Percentiles rank a stretch among this genome's conserved stretches.
Conservation (phyloP, 2,113 vertebrate species). For the Platysternon megacephalum region DNA sequence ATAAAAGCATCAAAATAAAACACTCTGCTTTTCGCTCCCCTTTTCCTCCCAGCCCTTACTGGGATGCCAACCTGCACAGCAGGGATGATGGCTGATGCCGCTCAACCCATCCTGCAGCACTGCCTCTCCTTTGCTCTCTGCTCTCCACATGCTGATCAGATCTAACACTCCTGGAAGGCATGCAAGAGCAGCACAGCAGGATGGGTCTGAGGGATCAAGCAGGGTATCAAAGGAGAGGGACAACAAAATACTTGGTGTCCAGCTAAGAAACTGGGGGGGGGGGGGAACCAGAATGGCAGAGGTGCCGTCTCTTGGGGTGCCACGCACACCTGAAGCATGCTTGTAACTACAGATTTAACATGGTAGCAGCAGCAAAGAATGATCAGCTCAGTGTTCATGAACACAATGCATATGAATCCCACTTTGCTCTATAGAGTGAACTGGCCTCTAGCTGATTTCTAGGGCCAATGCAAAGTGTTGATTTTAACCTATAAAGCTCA, state of each 20-base stretch:
- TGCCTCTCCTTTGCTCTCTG: background rate
- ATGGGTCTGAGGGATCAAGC: background rate
- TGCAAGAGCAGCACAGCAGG: background rate
- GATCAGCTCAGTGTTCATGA: background rate
- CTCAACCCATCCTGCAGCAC: background rate
- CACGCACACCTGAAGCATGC: constrained; percentile 22
- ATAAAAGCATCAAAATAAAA: constrained; percentile 15
- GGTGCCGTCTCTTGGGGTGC: constrained; percentile 26
- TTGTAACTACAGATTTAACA: background rate
- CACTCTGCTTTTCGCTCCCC: constrained; percentile 39
- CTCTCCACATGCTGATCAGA: background rate
- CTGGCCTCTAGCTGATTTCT: background rate
- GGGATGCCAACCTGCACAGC: background rate
- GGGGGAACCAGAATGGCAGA: constrained; percentile 13
- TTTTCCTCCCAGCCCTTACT: background rate
- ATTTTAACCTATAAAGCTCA: background rate
- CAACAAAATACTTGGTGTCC: constrained; percentile 16
- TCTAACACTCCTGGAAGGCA: background rate
- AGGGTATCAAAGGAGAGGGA: constrained; percentile 14
- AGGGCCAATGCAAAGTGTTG: background rate
- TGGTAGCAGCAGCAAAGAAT: background rate
- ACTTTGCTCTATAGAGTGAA: accelerated
- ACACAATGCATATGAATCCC: background rate
- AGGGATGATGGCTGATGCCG: background rate
- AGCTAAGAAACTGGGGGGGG: background rate